Base-by-base conservation (phyloP, 92 coral and sea anemone genomes). In the Pocillopora grandis region DNA sequence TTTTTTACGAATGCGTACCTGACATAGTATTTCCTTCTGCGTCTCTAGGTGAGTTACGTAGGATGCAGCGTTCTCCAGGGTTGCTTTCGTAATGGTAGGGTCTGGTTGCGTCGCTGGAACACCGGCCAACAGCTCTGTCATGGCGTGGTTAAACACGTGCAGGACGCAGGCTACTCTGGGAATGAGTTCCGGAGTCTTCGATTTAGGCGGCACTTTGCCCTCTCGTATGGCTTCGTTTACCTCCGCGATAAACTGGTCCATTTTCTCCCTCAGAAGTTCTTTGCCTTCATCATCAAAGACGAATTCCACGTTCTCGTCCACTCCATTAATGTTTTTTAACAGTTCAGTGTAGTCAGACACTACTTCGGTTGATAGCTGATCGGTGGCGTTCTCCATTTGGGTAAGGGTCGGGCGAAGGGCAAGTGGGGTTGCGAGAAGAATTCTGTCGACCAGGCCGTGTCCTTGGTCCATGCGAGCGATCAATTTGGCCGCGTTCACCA, bases 391-490 rank as follows among this genome's bases (percentile, higher is more conserved):
- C 72, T 90, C 90, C 84, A 90, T 90, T 76, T 90, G 84, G 1
- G 84, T 80, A 13, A 90, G 82, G 11, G 89, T 87, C 27, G 91
- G 89, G 1, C 89, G 61, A 27, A 58, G 56, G 9, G 79, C 89
- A 23, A 84, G 75, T 2, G 94, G 94, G 37, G 83, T 80, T 31
- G 94, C 81, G 59, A 91, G 42, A n/a, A 91, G 87, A 27, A 88
- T 16, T 37, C 94, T 74, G 80, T 91, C 91, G 10, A 79, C 78
- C 10, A 83, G 66, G 49, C 87, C 80, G 23, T 88, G 94, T 19
- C 89, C 91, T 58, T 91, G 81, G 73, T 88, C 91, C 89, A 91
- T 84, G 58, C 63, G 48, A 2, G 91, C 94, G 9, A 88, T 82
- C 3, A 91, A 18, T 61, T 88, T 88, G 17, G 94, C 92, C 42